These are phyloP conservation scores for Cartodere bifasciata DNA, from an alignment of 2,888 invertebrate genomes.

Conservation along the genomic window DNA sequence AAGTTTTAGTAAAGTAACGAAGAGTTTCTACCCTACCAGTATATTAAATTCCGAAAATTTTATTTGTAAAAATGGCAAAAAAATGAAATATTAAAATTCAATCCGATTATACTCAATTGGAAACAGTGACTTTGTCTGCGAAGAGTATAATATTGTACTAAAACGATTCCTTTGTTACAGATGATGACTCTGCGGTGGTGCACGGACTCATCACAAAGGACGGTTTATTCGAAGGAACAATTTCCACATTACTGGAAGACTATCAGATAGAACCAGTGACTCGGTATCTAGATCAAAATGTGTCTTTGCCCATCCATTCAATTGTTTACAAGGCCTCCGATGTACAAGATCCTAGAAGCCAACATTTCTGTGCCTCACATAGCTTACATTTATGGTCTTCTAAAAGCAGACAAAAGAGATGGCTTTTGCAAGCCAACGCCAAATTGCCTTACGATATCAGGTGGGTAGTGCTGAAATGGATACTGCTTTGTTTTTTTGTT, in stretches of 20 bases:
- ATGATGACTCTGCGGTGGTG: conserved; percentile 68
- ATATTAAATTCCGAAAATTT: too few relatives aligned
- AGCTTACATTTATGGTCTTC: conserved; percentile 21
- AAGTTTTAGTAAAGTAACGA: too few relatives aligned
- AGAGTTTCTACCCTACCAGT: too few relatives aligned
- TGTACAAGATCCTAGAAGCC: conserved; percentile 42
- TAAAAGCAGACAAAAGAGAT: conserved; percentile 43
- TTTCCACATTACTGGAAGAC: conserved; percentile 63
- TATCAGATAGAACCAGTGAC: conserved; percentile 74
- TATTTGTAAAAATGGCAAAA: too few relatives aligned
- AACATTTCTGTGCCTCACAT: conserved; percentile 29
- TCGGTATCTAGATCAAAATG: conserved; percentile 40
- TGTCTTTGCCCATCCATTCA: conserved; percentile 53
- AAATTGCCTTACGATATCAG: conserved; percentile 35
- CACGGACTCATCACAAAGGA: conserved; percentile 77
- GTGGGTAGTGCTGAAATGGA: too few relatives aligned
- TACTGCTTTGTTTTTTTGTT: too few relatives aligned
- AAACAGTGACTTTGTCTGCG: too few relatives aligned
- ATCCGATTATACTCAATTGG: too few relatives aligned
- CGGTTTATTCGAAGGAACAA: conserved; percentile 82
- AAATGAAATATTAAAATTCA: too few relatives aligned
- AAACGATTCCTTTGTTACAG: conserved; percentile 39
- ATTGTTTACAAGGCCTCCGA: conserved; percentile 75
- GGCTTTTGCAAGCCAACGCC: conserved; percentile 53
- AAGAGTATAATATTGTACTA: too few relatives aligned